Evolutionary conservation across 2,113 vertebrate genomes (phyloP).

Genomic region (Coryphaenoides rupestris): DNA sequence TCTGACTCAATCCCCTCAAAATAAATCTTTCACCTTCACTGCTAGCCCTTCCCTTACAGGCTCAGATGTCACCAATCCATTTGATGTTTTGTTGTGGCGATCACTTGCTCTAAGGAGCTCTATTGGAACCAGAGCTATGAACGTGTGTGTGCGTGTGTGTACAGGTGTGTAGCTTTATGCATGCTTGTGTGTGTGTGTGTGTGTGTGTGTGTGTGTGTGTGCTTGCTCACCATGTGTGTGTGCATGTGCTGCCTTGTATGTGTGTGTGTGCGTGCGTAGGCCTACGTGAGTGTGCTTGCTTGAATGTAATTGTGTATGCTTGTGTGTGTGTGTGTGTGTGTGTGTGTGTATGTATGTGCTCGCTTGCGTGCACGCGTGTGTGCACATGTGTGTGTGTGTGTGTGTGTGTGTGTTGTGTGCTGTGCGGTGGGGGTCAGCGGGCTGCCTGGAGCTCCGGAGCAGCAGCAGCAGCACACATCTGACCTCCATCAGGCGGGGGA

Average conservation of each 20-base stretch:
- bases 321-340: background rate
- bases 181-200: background rate
- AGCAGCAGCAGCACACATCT: slow-evolving; percentile 66
- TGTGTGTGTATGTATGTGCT: too few species aligned
- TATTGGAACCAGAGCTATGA: background rate
- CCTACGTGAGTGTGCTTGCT: too few species aligned
- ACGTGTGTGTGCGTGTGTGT: background rate
- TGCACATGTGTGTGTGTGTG: background rate
- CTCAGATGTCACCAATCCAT: too few species aligned
- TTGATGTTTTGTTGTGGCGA: too few species aligned
- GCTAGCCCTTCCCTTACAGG: too few species aligned
- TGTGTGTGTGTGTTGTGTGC: background rate
- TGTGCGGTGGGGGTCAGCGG: background rate
- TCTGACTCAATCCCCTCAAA: too few species aligned
- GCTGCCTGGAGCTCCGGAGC: slow-evolving; percentile 16
- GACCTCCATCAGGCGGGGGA: slow-evolving; percentile 66
- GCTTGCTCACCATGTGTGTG: background rate
- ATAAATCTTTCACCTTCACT: too few species aligned
- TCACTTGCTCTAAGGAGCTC: too few species aligned
- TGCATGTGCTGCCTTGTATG: too few species aligned
- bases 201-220: background rate
- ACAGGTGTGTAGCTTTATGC: too few species aligned
- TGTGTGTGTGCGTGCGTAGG: too few species aligned
- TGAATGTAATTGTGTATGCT: too few species aligned
- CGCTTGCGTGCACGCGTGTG: background rate